These are phyloP conservation scores for Diabrotica undecimpunctata DNA, from an alignment of 1,140 invertebrate species.

Conservation along the genomic window DNA sequence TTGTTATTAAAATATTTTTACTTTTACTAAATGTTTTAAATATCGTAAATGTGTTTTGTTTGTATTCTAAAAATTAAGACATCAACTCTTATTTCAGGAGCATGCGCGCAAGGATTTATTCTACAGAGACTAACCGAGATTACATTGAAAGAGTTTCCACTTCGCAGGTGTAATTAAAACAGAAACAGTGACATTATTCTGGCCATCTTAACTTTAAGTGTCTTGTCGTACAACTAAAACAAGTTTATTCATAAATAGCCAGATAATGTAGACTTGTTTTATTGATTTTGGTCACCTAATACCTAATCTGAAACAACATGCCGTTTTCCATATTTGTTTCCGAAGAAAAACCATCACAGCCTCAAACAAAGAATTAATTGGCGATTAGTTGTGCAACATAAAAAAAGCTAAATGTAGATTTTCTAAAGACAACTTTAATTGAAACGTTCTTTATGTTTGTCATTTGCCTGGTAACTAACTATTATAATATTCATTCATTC, in stretches of 20 bases:
- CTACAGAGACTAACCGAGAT: too few relatives aligned
- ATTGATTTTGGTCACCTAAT: conserved; percentile 2
- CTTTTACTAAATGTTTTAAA: too few relatives aligned
- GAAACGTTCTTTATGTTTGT: conserved; percentile 26
- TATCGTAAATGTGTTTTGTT: too few relatives aligned
- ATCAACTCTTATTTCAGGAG: too few relatives aligned
- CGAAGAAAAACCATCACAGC: neutral
- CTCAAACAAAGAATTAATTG: neutral
- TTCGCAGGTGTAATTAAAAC: too few relatives aligned
- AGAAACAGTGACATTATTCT: too few relatives aligned
- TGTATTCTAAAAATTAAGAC: too few relatives aligned
- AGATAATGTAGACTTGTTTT: neutral
- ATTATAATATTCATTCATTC: conserved; percentile 21
- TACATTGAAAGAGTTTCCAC: too few relatives aligned
- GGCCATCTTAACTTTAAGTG: too few relatives aligned
- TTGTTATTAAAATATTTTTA: too few relatives aligned
- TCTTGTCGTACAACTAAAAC: neutral
- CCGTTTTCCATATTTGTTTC: neutral
- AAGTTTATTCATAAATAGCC: neutral
- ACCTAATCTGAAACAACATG: conserved; percentile 2
- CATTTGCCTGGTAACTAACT: conserved; percentile 21
- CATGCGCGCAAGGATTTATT: too few relatives aligned
- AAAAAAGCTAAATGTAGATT: conserved; percentile 5
- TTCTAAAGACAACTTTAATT: conserved; percentile 24
- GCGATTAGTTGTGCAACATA: neutral